Base-by-base conservation (phyloP, 2,888 invertebrate species). In the Euzetes globulus region DNA sequence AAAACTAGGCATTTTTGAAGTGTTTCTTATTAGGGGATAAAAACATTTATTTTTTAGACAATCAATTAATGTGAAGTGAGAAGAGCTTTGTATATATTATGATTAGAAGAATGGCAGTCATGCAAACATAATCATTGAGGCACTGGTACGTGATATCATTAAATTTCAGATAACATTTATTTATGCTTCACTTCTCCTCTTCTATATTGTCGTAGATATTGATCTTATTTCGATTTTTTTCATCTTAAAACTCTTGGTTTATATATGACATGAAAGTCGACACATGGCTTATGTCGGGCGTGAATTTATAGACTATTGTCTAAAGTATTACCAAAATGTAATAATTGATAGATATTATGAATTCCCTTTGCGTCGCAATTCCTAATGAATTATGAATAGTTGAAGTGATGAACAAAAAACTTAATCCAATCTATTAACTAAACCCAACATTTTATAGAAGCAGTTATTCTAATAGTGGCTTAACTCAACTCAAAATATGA, bases 101-200 rank as follows among this genome's bases (percentile, higher is more conserved):
- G 52, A 52, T 27, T 27, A 27, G 13, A 58, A 58, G 58, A 58
- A 58, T 29, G 7, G 65, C 17, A 37, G 29, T 65, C n/a, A 65
- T 65, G 65, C 65, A 65, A 37, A 37, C 65, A 41, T 65, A 65
- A 65, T 65, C 9, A 65, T 65, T 58, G 58, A 22, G 19, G 65
- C 65, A 65, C 37, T 65, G n/a, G 37, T 37, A 65, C 65, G 65
- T 65, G 65, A 65, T 65, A 65, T 65, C 65, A 65, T 65, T 65
- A 37, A 65, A 65, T 37, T 58, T 25, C 29, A 65, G 33, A 65
- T 65, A 65, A 65, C 65, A 7, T 41, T 65, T 29, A 65, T n/a
- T 65, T 37, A 65, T 65, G 65, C 65, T n/a, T 65, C 65, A 65
- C 33, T 65, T 37, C 25, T 29, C 29, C 37, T 37, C 6, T 33